A percentile compares a stretch with the other conserved stretches of the same genome.
phyloP scores from a whole-genome alignment of 2,888 invertebrate species.

The Mythimna impura region DNA sequence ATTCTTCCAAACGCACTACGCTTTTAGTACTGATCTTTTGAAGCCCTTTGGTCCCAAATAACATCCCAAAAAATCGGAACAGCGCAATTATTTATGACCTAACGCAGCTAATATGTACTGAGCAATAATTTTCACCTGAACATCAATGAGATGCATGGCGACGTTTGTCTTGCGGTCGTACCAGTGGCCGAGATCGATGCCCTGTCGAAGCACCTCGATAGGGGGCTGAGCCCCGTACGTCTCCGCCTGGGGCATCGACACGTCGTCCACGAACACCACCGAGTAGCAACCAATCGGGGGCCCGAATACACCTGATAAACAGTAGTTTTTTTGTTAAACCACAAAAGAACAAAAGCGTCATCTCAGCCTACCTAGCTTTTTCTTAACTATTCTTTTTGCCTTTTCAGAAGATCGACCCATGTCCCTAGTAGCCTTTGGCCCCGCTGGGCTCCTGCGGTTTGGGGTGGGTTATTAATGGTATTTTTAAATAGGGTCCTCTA shows the following conservation, averaged over 20 bases:
- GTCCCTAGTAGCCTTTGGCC: too few species aligned
- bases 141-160: slow-evolving; percentile 95
- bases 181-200: slow-evolving; percentile 97
- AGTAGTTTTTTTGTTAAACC: neutral
- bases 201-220: slow-evolving; percentile 97
- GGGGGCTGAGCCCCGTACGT: slow-evolving; percentile 98
- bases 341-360: neutral
- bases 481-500: too few species aligned
- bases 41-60: too few species aligned
- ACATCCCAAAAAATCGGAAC: too few species aligned
- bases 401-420: too few species aligned
- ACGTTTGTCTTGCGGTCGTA: slow-evolving; percentile 95
- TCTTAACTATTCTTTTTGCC: neutral
- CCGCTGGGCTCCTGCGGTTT: too few species aligned
- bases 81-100: too few species aligned
- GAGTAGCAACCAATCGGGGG: slow-evolving; percentile 97
- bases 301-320: slow-evolving; percentile 94
- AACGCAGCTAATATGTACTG: neutral
- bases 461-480: too few species aligned
- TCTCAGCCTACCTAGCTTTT: neutral
- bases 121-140: slow-evolving; percentile 91
- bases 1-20: too few species aligned
- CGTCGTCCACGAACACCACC: slow-evolving; percentile 98
- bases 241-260: slow-evolving; percentile 98
- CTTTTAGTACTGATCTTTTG: too few species aligned